phyloP scores from a whole-genome alignment of 2,888 invertebrate genomes.

The Tiliacea citrago region DNA sequence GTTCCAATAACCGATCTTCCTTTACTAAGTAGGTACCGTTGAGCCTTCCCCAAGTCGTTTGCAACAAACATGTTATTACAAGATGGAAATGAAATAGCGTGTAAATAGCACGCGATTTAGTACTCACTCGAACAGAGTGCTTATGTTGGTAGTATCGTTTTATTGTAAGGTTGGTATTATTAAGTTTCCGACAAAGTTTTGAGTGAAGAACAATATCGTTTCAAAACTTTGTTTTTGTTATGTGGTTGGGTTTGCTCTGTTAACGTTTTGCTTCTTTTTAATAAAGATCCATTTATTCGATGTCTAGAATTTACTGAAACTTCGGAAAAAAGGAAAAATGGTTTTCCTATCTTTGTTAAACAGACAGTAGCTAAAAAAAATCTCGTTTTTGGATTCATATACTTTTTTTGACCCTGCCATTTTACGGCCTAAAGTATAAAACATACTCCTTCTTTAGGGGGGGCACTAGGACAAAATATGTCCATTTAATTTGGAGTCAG shows the following conservation, averaged over 20 bases:
- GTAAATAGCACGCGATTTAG: not conserved
- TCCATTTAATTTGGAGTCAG: not conserved
- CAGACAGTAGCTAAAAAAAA: too few species aligned
- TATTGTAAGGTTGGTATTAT: conserved; percentile 2
- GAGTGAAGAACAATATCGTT: conserved; percentile 40
- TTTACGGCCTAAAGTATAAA: not conserved
- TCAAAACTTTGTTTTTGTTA: conserved; percentile 25
- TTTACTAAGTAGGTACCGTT: not conserved
- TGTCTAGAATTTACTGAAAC: not conserved
- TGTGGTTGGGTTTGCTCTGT: not conserved
- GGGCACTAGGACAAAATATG: not conserved
- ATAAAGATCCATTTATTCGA: conserved; percentile 2
- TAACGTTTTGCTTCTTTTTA: conserved; percentile 4
- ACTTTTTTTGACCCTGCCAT: not conserved
- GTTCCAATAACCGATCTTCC: not conserved
- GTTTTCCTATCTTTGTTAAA: not conserved
- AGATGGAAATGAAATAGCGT: conserved; percentile 6
- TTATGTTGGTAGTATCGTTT: conserved; percentile 13
- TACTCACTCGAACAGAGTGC: not conserved
- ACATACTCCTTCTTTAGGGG: not conserved
- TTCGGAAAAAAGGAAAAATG: not conserved
- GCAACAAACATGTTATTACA: conserved; percentile 19
- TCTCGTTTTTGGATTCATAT: not conserved
- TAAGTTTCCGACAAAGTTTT: conserved; percentile 17
- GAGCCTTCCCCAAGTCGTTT: not conserved